Conservation (phyloP, 1,140 invertebrate species). For the Meteorus sp. region DNA sequence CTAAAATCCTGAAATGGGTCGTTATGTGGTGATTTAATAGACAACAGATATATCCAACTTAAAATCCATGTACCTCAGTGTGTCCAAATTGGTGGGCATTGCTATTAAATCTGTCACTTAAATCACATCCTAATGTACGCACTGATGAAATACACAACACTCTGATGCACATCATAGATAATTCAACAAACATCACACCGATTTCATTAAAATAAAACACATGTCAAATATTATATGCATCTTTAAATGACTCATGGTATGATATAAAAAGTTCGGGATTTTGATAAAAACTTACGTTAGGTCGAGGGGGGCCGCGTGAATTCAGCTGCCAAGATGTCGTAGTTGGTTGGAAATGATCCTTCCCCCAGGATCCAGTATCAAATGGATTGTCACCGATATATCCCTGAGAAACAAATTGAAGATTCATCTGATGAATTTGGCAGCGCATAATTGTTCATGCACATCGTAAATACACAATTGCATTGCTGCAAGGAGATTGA, state of each 20-base stretch:
- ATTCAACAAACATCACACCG: too few species aligned
- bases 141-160: too few species aligned
- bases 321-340: conserved; percentile 56
- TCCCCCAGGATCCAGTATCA: conserved; percentile 57
- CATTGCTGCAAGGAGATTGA: neutral
- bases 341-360: conserved; percentile 56
- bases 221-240: too few species aligned
- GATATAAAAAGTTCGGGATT: neutral
- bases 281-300: conserved; percentile 46
- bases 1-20: conserved; percentile 42
- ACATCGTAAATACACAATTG: neutral
- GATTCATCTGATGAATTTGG: neutral
- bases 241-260: too few species aligned
- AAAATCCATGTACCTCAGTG: too few species aligned
- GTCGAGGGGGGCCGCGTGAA: conserved; percentile 52
- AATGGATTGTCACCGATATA: conserved; percentile 58
- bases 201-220: too few species aligned
- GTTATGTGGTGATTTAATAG: conserved; percentile 43
- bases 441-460: neutral
- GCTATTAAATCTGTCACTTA: too few species aligned
- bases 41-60: conserved; percentile 43
- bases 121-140: too few species aligned
- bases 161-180: too few species aligned
- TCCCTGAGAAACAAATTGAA: conserved; percentile 45
- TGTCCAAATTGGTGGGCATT: conserved; percentile 13